Evolutionary conservation across 1,140 invertebrate species (phyloP).

Genomic region (Panagrolaimus sp.): DNA sequence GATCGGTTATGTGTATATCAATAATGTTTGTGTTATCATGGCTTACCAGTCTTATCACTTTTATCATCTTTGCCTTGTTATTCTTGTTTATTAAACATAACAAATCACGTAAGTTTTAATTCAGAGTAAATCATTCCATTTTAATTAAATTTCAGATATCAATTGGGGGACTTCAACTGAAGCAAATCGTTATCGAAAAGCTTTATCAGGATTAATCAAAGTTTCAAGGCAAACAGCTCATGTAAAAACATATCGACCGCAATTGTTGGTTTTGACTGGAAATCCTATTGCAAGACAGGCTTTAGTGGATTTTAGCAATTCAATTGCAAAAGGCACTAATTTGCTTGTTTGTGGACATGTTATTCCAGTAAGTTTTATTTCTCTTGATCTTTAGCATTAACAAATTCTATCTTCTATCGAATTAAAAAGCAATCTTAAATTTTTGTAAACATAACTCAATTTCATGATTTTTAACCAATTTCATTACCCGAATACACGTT

Average conservation of each 20-base stretch:
- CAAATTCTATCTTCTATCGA: no score
- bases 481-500: no score
- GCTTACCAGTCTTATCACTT: slow-evolving; percentile 46
- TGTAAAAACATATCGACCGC: slow-evolving; percentile 68
- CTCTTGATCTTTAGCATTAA: no score
- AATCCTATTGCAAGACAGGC: slow-evolving; percentile 75
- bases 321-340: slow-evolving; percentile 76
- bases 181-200: slow-evolving; percentile 63
- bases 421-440: neutral
- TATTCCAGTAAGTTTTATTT: slow-evolving; percentile 60
- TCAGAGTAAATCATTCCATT: slow-evolving; percentile 17
- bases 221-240: slow-evolving; percentile 61
- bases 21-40: slow-evolving; percentile 75
- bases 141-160: slow-evolving; percentile 59
- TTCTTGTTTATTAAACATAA: slow-evolving; percentile 82
- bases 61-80: slow-evolving; percentile 60
- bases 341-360: slow-evolving; percentile 85
- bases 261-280: slow-evolving; percentile 80
- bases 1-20: slow-evolving; percentile 77
- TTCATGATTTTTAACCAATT: no score
- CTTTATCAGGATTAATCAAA: slow-evolving; percentile 61
- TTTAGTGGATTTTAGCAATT: slow-evolving; percentile 81
- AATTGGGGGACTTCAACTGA: slow-evolving; percentile 65
- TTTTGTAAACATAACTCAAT: no score
- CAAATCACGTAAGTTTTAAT: slow-evolving; percentile 69